These are phyloP conservation scores for Acanthaster planci DNA, from an alignment of 35 echinoderm and acorn worm genomes.

Conservation along the genomic window DNA sequence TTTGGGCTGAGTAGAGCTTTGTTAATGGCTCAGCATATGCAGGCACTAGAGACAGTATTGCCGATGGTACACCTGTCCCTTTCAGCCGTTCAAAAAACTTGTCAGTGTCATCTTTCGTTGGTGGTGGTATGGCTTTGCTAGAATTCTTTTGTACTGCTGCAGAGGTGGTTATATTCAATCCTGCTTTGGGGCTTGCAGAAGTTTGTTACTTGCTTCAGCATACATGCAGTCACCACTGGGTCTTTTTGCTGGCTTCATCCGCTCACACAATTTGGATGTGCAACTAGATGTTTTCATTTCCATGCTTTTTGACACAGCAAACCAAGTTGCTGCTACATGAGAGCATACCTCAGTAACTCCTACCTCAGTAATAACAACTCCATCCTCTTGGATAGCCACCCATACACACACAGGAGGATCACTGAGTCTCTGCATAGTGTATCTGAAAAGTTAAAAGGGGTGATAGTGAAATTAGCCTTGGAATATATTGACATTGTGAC, in stretches of 20 bases:
- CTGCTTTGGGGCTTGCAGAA: not conserved
- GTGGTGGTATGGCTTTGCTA: not conserved
- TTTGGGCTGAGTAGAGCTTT: not conserved
- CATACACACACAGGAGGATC: not conserved
- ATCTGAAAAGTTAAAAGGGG: too few relatives aligned
- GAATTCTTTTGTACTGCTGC: not conserved
- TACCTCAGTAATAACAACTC: not conserved
- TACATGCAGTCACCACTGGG: not conserved
- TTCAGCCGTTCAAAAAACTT: not conserved
- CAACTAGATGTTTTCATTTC: not conserved
- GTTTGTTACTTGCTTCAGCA: slow-evolving; percentile 11
- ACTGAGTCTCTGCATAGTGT: not conserved
- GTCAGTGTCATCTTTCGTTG: not conserved
- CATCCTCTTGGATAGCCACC: not conserved
- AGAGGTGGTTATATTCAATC: not conserved
- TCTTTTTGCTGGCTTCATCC: not conserved
- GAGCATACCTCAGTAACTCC: not conserved
- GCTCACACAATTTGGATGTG: not conserved
- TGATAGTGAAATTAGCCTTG: too few relatives aligned
- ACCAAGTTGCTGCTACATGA: not conserved
- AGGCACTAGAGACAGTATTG: not conserved
- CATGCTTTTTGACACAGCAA: not conserved
- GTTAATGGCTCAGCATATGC: not conserved
- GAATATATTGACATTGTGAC: too few relatives aligned
- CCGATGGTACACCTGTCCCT: not conserved